Evolutionary conservation across 2,797 vertebrate genomes (phyloP).

Genomic region (Macropodus opercularis): DNA sequence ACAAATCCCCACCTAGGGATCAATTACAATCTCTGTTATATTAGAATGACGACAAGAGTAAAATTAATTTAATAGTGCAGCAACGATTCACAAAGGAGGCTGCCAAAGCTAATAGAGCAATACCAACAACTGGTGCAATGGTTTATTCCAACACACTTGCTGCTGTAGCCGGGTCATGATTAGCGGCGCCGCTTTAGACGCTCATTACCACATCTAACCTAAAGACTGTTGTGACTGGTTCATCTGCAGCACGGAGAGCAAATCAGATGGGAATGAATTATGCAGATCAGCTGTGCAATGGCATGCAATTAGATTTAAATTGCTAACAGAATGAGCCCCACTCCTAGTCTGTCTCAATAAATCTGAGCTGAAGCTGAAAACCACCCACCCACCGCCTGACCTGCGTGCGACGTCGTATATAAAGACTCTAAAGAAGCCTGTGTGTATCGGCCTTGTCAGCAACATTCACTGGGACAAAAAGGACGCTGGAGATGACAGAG

Average conservation of each 20-base stretch:
- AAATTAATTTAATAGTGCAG: no score
- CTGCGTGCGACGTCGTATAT: background rate
- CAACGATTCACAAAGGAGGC: background rate
- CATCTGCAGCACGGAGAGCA: background rate
- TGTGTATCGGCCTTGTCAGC: constrained; percentile 25
- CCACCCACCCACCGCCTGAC: background rate
- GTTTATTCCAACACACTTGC: background rate
- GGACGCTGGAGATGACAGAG: constrained; percentile 49
- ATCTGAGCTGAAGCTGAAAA: no score
- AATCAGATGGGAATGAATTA: constrained; percentile 35
- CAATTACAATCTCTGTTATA: no score
- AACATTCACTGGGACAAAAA: constrained; percentile 37
- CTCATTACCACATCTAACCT: constrained; percentile 18
- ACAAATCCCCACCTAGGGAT: no score
- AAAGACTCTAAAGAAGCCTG: background rate
- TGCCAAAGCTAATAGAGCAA: constrained; percentile 5
- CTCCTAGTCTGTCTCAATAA: background rate
- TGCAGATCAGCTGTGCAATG: constrained; percentile 31
- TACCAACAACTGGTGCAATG: background rate
- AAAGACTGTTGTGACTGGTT: constrained; percentile 16
- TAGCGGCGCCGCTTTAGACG: background rate
- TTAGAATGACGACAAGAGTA: no score
- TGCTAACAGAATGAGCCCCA: constrained; percentile 11
- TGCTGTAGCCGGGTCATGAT: constrained; percentile 1
- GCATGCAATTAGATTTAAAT: constrained; percentile 17